Evolutionary conservation across 2,113 vertebrate genomes (phyloP), one percentile per base, ranked within the genome.

Genomic region (Garra rufa): DNA sequence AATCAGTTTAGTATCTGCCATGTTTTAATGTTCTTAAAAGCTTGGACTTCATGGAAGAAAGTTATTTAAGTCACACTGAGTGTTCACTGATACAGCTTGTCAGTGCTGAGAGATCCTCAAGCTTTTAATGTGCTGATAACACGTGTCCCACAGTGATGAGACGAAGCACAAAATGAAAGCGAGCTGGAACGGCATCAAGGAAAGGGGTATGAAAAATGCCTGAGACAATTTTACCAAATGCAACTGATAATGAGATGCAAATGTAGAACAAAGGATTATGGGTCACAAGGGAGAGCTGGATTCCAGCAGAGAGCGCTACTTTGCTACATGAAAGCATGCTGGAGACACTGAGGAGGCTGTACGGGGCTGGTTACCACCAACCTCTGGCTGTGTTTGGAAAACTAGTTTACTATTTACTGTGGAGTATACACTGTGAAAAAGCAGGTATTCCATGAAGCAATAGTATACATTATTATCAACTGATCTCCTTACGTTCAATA

Each of bases 221-320:
- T 10, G 8, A 44, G 76, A 79, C 38, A 79, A 19, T 77, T 65
- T 76, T 38, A 82, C 81, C 73, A 86, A 76, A 82, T 26, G 74
- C 19, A 70, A 14, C 21, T 69, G 34, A 77, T 86, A 77, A 82
- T 77, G 85, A 82, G 79, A 86, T 77, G 80, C 85, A 70, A 82
- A 77, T 67, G 46, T 57, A 65, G 73, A 86, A 82, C 71, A 77
- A 76, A 76, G 73, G 74, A 86, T 77, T 50, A 17, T 26, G 26
- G 9, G 61, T 61, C 79, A 21, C 61, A 24, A 59, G 78, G 63
- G 69, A 52, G n/a, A n/a, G 15, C 44, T 43, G 59, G 28, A 7
- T 77, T 61, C 76, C n/a, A 61, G 38, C 38, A 78, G 76, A 79
- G 76, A 63, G 76, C 1, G 38, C 30, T 59, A 26, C 52, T 24